Base-by-base conservation (phyloP, 2,888 invertebrate genomes). In the Epistrophe eligans region DNA sequence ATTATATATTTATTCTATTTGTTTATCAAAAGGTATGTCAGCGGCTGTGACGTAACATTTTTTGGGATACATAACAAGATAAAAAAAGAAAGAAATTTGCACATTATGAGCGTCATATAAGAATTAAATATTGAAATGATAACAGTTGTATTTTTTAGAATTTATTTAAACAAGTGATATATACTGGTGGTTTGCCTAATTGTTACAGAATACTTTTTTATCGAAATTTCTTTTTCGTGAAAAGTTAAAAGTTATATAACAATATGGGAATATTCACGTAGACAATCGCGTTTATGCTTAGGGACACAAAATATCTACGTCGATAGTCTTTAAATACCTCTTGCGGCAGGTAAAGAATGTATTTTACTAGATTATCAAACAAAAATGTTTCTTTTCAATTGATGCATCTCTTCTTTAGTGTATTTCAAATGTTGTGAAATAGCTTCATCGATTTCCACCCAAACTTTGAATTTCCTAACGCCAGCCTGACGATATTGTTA, bases 351-450 rank as follows among this genome's bases (percentile, higher is more conserved):
- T 19, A 50, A n/a, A 32, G 1, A 35, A 57, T 4, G 32, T 38
- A 58, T 13, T 4, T 58, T 1, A 1, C 24, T 40, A 9, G 3
- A 15, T 45, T 24, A 38, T 43, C 15, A 19, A 24, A 64, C n/a
- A 40, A 64, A 60, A 60, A 40, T 15, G 24, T 32, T 35, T 8
- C 24, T 7, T n/a, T 11, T 2, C 17, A 1, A 17, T 40, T 28
- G n/a, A 13, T 64, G 38, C 60, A 43, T 24, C 15, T 43, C 15
- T 64, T n/a, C 32, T 10, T 35, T 35, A 13, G 19, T 48, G n/a
- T 52, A 67, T 67, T 67, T 52, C 67, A 50, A 52, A 38, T 52
- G 52, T 67, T 67, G 67, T 67, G 67, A 67, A 67, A 67, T 67
- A 24, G 52, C 35, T 52, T 24, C 13, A 67, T 64, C 32, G 67